Evolutionary conservation across 2,797 vertebrate genomes (phyloP).

Genomic region (Toxotes lorentzi): DNA sequence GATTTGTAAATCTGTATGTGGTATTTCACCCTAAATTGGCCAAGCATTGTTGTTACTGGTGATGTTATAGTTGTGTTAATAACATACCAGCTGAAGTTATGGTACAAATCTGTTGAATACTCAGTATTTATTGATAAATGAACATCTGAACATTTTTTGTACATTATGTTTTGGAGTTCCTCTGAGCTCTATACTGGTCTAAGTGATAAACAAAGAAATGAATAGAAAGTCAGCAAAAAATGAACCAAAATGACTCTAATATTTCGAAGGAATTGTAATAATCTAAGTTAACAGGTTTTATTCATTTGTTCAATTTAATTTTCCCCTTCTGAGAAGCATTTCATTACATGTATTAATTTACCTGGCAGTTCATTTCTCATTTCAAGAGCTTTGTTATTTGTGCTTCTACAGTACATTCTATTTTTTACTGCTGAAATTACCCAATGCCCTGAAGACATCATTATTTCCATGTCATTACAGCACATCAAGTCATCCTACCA

Average conservation of each 20-base stretch:
- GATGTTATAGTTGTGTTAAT: not conserved
- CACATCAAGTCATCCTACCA: conserved; percentile 48
- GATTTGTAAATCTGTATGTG: not conserved
- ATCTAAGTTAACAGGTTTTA: not conserved
- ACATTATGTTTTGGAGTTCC: not conserved
- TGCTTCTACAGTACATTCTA: not conserved
- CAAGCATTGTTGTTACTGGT: not conserved
- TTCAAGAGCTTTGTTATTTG: not conserved
- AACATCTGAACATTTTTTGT: not conserved
- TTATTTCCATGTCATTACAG: conserved; percentile 14
- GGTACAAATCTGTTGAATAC: too few relatives aligned
- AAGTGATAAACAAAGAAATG: not conserved
- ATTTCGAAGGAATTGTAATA: not conserved
- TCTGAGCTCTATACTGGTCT: not conserved
- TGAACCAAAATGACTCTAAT: not conserved
- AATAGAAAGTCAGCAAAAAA: not conserved
- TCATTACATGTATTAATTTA: not conserved
- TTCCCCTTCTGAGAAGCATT: not conserved
- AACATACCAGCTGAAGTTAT: not conserved
- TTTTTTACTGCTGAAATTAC: conserved; percentile 2
- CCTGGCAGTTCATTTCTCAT: not conserved
- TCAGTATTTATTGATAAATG: not conserved
- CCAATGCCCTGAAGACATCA: conserved; percentile 10
- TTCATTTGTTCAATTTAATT: not conserved
- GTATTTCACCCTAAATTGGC: not conserved